Conservation (phyloP, 2,888 invertebrate species). For the Apodemia duryi region DNA sequence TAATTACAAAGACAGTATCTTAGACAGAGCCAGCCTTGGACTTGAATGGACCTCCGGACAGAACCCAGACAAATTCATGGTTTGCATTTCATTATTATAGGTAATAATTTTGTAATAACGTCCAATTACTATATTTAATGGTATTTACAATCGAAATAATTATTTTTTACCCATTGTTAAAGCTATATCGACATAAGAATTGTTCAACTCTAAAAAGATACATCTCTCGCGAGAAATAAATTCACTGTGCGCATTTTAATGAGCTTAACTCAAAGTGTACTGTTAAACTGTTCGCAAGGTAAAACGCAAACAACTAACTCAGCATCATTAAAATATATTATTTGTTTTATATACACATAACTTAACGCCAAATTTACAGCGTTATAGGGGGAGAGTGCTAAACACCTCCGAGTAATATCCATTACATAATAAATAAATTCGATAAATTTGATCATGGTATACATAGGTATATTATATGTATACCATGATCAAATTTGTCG, state of each 20-base stretch:
- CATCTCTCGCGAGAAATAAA: conserved; percentile 62
- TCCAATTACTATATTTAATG: too few species aligned
- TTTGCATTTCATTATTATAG: too few species aligned
- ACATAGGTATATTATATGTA: too few species aligned
- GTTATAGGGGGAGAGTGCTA: neutral
- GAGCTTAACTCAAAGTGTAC: conserved; percentile 32
- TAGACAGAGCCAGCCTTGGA: too few species aligned
- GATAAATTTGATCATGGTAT: too few species aligned
- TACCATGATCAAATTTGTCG: too few species aligned
- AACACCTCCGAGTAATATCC: neutral
- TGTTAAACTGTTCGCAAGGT: conserved; percentile 27
- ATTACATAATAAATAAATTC: too few species aligned
- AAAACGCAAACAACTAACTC: conserved; percentile 7
- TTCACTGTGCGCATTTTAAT: conserved; percentile 51
- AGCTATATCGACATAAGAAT: neutral
- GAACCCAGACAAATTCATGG: too few species aligned
- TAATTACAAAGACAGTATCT: too few species aligned
- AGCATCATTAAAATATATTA: neutral
- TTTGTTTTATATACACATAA: neutral
- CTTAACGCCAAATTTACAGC: neutral
- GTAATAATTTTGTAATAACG: too few species aligned
- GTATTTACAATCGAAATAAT: neutral
- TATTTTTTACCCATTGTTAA: neutral
- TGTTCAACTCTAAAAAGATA: conserved; percentile 28
- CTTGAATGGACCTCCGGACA: too few species aligned